Evolutionary conservation across 2,888 invertebrate species (phyloP).

Genomic region (Thereva nobilitata): DNA sequence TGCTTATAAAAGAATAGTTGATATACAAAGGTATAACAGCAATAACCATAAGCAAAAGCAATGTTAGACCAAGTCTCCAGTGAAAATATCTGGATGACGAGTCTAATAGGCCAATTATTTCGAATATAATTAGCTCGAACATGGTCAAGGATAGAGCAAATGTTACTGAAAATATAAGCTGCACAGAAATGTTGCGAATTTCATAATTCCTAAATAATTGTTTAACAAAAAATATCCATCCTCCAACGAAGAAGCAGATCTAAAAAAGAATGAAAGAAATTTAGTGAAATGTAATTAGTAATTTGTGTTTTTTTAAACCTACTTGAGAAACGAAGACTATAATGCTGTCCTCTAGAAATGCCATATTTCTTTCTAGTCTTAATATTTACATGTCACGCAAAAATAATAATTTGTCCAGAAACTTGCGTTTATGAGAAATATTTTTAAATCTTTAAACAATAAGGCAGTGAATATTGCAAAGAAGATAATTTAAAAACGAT

Average conservation of each 20-base stretch:
- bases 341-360: conserved; percentile 80
- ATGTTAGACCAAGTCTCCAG: conserved; percentile 92
- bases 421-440: too few relatives aligned
- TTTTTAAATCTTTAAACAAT: too few relatives aligned
- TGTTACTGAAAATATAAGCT: conserved; percentile 93
- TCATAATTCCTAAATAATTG: conserved; percentile 97
- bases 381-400: background rate
- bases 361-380: conserved; percentile 63
- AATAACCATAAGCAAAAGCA: conserved; percentile 91
- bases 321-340: conserved; percentile 84
- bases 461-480: too few relatives aligned
- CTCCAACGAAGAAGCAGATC: conserved; percentile 93
- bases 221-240: conserved; percentile 98
- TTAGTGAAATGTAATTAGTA: background rate
- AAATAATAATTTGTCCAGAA: too few relatives aligned
- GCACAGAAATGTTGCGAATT: conserved; percentile 91
- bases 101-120: conserved; percentile 92
- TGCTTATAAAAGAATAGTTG: conserved; percentile 90
- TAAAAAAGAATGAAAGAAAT: conserved; percentile 53
- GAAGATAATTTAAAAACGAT: too few relatives aligned
- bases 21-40: conserved; percentile 96
- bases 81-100: conserved; percentile 76
- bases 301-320: conserved; percentile 44
- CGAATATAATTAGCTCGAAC: conserved; percentile 99
- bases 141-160: conserved; percentile 97